A percentile compares a stretch with the other conserved stretches of the same genome.
phyloP scores from a whole-genome alignment of 92 coral and sea anemone species.

The Blastomussa wellsi region DNA sequence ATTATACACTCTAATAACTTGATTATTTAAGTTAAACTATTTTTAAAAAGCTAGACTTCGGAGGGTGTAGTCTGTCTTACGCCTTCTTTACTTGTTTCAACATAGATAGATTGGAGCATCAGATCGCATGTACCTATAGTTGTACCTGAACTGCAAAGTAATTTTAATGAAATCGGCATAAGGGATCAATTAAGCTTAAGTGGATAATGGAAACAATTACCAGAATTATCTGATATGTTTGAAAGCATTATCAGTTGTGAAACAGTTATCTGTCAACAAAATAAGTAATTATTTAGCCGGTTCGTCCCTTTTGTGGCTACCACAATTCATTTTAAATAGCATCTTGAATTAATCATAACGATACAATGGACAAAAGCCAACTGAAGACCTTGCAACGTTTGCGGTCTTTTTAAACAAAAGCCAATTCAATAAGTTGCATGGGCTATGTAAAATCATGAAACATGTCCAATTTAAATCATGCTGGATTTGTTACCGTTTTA shows the following conservation, averaged over 20 bases:
- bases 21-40: neutral
- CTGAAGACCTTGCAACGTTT: neutral
- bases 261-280: neutral
- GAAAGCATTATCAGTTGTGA: neutral
- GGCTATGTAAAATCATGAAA: too few species aligned
- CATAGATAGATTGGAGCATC: neutral
- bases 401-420: neutral
- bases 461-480: too few species aligned
- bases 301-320: neutral
- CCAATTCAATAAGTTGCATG: too few species aligned
- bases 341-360: neutral
- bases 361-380: neutral
- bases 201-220: neutral
- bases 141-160: neutral
- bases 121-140: neutral
- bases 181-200: conserved; percentile 8
- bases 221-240: neutral
- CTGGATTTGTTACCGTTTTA: too few species aligned
- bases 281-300: neutral
- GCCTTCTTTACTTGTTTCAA: neutral
- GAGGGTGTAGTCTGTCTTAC: neutral
- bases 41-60: too few species aligned
- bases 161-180: neutral
- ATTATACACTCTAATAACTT: neutral
- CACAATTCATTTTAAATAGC: neutral